Conservation (phyloP, 2,797 vertebrate genomes). For the Pangasius mekongensis region DNA sequence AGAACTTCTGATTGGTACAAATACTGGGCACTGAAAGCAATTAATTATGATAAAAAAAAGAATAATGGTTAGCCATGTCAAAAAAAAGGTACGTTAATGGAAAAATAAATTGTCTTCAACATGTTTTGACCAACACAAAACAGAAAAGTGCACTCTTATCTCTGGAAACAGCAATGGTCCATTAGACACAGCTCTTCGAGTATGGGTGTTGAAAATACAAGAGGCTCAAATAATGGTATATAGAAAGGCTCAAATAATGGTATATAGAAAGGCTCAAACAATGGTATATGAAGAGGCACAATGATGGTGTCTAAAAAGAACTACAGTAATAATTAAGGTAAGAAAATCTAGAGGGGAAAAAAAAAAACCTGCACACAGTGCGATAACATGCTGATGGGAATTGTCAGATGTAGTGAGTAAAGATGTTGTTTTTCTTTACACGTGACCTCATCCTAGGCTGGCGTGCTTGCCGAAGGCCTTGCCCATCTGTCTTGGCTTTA, state of each 20-base stretch:
- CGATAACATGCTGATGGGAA: background rate
- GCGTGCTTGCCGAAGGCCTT: background rate
- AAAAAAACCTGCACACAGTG: background rate
- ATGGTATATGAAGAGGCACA: background rate
- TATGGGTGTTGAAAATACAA: background rate
- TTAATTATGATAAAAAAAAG: background rate
- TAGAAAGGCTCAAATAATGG: background rate
- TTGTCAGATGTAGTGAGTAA: background rate
- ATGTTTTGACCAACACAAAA: background rate
- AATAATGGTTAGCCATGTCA: background rate
- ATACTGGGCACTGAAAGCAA: background rate
- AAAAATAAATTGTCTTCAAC: background rate
- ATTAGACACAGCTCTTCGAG: background rate
- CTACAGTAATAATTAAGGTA: background rate
- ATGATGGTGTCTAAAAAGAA: background rate
- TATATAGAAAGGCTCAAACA: background rate
- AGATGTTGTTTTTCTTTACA: background rate
- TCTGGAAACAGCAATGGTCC: background rate
- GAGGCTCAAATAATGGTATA: background rate
- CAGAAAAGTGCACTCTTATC: background rate
- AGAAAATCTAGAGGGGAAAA: background rate
- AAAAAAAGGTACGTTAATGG: background rate
- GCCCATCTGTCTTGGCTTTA: constrained; percentile 45
- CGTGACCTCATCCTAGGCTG: background rate
- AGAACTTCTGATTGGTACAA: background rate